Evolutionary conservation across 2,113 vertebrate genomes (phyloP).

Genomic region (Chionis minor): DNA sequence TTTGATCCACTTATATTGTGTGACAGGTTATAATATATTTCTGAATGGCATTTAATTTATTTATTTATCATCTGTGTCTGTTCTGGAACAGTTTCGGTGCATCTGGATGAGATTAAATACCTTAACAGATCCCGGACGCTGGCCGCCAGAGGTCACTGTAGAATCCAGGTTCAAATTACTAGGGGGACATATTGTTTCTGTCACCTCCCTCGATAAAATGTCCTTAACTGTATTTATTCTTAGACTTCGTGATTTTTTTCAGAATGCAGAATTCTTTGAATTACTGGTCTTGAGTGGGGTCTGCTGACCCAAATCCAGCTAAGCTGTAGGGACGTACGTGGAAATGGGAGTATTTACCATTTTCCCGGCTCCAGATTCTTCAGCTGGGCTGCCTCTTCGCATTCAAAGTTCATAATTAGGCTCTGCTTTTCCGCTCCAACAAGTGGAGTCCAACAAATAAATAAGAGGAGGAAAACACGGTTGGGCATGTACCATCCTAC

Average conservation of each 20-base stretch:
- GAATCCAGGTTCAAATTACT: constrained; percentile 74
- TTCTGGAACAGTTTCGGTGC: background rate
- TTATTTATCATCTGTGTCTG: constrained; percentile 60
- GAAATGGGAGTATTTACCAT: background rate
- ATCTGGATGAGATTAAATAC: constrained; percentile 60
- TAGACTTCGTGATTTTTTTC: constrained; percentile 12
- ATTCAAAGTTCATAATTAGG: background rate
- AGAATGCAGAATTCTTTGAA: background rate
- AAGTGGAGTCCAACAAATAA: background rate
- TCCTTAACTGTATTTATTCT: background rate
- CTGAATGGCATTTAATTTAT: constrained; percentile 62
- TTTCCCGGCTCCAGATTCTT: constrained; percentile 21
- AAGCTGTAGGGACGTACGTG: background rate
- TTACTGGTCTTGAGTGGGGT: background rate
- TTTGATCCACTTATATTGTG: constrained; percentile 44
- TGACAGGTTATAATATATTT: constrained; percentile 58
- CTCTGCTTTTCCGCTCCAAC: background rate
- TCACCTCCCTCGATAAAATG: constrained; percentile 57
- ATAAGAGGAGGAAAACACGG: background rate
- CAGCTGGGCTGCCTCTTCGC: background rate
- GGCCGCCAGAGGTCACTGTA: constrained; percentile 81
- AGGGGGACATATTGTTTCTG: constrained; percentile 34
- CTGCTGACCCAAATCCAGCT: background rate
- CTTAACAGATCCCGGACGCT: constrained; percentile 40
- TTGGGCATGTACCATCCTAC: background rate